phyloP scores from a whole-genome alignment of 2,113 vertebrate genomes.

The Tenebrosternarchus preto region DNA sequence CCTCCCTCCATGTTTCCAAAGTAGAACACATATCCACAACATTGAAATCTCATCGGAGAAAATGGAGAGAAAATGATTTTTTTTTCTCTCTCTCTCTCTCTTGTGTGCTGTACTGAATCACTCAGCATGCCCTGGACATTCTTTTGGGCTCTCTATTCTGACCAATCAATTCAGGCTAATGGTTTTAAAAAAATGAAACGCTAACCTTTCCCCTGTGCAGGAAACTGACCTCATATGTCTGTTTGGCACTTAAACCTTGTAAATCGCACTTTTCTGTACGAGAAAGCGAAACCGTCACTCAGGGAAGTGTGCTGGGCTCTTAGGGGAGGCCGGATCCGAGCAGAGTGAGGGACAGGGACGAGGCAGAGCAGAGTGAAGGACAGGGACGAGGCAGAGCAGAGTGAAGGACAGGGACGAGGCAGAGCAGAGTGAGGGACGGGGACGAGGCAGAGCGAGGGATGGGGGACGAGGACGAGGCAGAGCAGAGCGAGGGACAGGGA shows the following conservation, averaged over 20 bases:
- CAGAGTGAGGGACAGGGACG: slow-evolving; percentile 42
- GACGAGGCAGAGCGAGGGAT: background rate
- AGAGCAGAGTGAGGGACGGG: slow-evolving; percentile 2
- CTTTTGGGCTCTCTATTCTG: slow-evolving; percentile 48
- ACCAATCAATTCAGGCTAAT: slow-evolving; percentile 61
- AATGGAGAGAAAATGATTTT: slow-evolving; percentile 39
- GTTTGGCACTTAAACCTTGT: slow-evolving; percentile 57
- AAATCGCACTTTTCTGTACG: slow-evolving; percentile 57
- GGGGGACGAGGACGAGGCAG: too few species aligned
- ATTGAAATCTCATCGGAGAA: slow-evolving; percentile 41
- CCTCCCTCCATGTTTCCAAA: slow-evolving; percentile 27
- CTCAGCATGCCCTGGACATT: slow-evolving; percentile 49
- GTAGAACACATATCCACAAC: slow-evolving; percentile 28
- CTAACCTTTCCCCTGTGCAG: slow-evolving; percentile 62
- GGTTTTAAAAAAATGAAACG: slow-evolving; percentile 57
- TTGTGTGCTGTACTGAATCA: slow-evolving; percentile 45
- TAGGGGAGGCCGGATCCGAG: too few species aligned
- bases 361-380: slow-evolving; percentile 22
- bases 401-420: slow-evolving; percentile 42
- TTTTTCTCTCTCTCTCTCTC: background rate
- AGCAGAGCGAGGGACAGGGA: slow-evolving; percentile 20
- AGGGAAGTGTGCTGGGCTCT: slow-evolving; percentile 53
- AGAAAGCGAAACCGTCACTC: slow-evolving; percentile 49
- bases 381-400: background rate
- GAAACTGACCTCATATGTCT: slow-evolving; percentile 54